Evolutionary conservation across 2,797 vertebrate genomes (phyloP), one percentile per base, ranked within the genome.

Genomic region (Enteromius treurensis): DNA sequence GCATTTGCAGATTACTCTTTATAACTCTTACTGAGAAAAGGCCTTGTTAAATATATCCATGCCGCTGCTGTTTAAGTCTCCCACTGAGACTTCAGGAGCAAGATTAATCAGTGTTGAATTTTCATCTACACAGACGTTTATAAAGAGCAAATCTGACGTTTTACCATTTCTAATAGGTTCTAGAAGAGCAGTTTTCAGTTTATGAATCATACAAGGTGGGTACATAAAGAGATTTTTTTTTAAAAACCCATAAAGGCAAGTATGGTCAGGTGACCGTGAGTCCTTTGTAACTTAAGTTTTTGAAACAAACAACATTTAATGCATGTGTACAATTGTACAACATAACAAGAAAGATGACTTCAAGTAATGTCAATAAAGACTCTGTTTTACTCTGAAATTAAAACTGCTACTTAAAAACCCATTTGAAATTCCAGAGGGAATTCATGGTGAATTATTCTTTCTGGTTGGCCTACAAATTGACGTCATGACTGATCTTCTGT

Each of bases 21-120:
- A 37, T 74, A 65, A 49, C 70, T 7, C 37, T 19, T 60, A 60
- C 67, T 42, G 26, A n/a, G 69, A 51, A 64, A 74, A 74, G 42
- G 1, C 2, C 21, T 21, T 21, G 32, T 76, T 82, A 65, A 53
- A 42, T 74, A 7, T 26, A 74, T 23, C 26, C 14, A 49, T 51
- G 62, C 5, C 26, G 26, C n/a, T 29, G 60, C 32, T 75, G 10
- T 26, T 55, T 68, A 40, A n/a, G 29, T 47, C 64, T 79, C 47
- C 17, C 40, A 1, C 6, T 77, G 49, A 68, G 77, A 79, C 29
- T 51, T 51, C 2, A 76, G n/a, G 17, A 53, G 9, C 10, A 11
- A 68, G 71, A 53, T 68, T 68, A 42, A 68, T 47, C 32, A 53
- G 34, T 65, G 58, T 40, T 37, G 17, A 47, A 19, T 62, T 81